Evolutionary conservation across 2,888 invertebrate genomes (phyloP).

Genomic region (Schrankia costaestrigalis): DNA sequence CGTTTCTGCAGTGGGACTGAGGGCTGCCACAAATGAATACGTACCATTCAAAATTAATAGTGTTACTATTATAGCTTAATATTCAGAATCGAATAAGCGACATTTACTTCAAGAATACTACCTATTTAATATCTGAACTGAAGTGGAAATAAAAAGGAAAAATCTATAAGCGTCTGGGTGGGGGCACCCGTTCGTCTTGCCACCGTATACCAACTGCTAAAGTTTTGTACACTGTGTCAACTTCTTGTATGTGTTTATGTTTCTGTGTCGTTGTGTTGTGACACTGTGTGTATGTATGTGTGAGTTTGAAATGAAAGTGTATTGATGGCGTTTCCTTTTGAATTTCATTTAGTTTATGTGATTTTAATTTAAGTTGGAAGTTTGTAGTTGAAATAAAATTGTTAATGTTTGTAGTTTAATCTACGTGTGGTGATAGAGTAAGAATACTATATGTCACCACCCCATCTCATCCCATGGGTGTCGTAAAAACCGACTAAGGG

Average conservation of each 20-base stretch:
- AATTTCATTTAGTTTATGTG: too few relatives aligned
- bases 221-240: slow-evolving; percentile 14
- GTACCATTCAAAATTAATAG: too few relatives aligned
- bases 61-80: too few relatives aligned
- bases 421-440: too few relatives aligned
- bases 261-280: background rate
- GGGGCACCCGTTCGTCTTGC: slow-evolving; percentile 12
- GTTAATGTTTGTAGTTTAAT: too few relatives aligned
- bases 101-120: slow-evolving; percentile 42
- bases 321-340: background rate
- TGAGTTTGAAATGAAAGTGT: background rate
- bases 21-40: too few relatives aligned
- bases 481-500: too few relatives aligned
- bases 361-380: too few relatives aligned
- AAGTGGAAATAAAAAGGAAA: slow-evolving; percentile 60
- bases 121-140: slow-evolving; percentile 62
- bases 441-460: too few relatives aligned
- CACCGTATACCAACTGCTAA: slow-evolving; percentile 24
- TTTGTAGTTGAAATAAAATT: too few relatives aligned
- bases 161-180: slow-evolving; percentile 47
- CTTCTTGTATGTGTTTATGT: slow-evolving; percentile 12
- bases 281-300: background rate
- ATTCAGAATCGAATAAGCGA: slow-evolving; percentile 16
- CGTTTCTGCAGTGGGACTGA: too few relatives aligned
- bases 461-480: too few relatives aligned